These are phyloP conservation scores for Coptodon bakossiorum DNA, from an alignment of 2,113 vertebrate genomes.

Conservation along the genomic window DNA sequence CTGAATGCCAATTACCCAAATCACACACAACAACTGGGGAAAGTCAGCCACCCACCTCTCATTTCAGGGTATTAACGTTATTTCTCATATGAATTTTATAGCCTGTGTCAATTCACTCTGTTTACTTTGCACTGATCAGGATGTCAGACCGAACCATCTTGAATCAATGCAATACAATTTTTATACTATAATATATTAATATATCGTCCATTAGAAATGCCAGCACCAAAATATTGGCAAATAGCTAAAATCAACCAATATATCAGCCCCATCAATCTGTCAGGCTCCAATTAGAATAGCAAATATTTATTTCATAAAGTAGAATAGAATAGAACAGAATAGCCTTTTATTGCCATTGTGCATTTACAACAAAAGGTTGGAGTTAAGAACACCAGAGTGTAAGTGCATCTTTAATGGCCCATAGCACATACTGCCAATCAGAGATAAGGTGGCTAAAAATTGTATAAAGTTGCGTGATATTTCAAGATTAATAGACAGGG, in stretches of 20 bases:
- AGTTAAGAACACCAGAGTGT: background rate
- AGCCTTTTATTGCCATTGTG: background rate
- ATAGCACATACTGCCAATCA: background rate
- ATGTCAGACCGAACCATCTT: background rate
- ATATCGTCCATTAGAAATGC: background rate
- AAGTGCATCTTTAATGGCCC: rapidly evolving
- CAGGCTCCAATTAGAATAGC: background rate
- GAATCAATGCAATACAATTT: background rate
- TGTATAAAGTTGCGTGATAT: background rate
- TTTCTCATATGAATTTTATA: background rate
- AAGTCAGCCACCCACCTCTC: background rate
- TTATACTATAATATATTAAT: background rate
- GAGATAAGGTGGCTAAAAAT: background rate
- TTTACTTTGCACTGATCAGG: background rate
- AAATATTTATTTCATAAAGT: rapidly evolving
- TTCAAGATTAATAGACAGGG: background rate
- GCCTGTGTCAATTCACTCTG: background rate
- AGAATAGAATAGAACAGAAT: rapidly evolving
- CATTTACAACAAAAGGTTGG: background rate
- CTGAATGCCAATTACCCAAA: background rate
- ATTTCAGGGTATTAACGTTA: background rate
- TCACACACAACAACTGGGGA: background rate
- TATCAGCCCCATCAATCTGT: background rate
- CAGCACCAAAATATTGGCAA: background rate
- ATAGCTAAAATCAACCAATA: background rate